phyloP scores from a whole-genome alignment of 2,113 vertebrate species.

The Rafetus swinhoei region DNA sequence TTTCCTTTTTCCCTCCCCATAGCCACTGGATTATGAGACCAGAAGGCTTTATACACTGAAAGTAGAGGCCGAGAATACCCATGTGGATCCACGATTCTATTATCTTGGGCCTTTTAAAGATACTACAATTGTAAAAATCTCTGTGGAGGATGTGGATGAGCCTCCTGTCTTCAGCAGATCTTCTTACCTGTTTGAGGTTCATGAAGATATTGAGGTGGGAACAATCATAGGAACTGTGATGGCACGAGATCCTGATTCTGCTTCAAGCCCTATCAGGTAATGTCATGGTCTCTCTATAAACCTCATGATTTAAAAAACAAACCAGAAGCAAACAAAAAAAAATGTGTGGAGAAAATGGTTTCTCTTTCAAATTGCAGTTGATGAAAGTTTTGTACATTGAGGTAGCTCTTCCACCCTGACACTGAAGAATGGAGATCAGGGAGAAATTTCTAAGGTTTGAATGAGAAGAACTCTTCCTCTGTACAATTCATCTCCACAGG shows the following conservation, averaged over 20 bases:
- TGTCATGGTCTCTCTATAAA: background rate
- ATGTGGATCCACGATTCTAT: constrained; percentile 85
- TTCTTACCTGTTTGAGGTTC: constrained; percentile 85
- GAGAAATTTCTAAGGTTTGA: background rate
- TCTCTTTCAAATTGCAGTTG: background rate
- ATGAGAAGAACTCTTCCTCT: background rate
- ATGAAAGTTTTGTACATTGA: background rate
- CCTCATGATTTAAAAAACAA: background rate
- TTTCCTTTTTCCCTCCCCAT: background rate
- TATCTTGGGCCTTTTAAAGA: constrained; percentile 87
- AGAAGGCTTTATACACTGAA: constrained; percentile 83
- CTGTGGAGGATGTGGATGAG: constrained; percentile 84
- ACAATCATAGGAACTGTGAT: constrained; percentile 86
- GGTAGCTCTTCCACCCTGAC: background rate
- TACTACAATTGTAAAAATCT: constrained; percentile 84
- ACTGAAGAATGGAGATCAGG: background rate
- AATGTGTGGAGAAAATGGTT: background rate
- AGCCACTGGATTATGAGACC: constrained; percentile 85
- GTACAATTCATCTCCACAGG: background rate
- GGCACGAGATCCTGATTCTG: constrained; percentile 84
- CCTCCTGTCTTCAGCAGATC: constrained; percentile 84
- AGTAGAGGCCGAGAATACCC: constrained; percentile 84
- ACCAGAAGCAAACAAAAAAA: background rate
- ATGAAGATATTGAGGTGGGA: constrained; percentile 85
- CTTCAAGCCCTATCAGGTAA: constrained; percentile 82